These are phyloP conservation scores for Autographa pulchrina DNA, from an alignment of 2,888 invertebrate genomes.

Conservation along the genomic window DNA sequence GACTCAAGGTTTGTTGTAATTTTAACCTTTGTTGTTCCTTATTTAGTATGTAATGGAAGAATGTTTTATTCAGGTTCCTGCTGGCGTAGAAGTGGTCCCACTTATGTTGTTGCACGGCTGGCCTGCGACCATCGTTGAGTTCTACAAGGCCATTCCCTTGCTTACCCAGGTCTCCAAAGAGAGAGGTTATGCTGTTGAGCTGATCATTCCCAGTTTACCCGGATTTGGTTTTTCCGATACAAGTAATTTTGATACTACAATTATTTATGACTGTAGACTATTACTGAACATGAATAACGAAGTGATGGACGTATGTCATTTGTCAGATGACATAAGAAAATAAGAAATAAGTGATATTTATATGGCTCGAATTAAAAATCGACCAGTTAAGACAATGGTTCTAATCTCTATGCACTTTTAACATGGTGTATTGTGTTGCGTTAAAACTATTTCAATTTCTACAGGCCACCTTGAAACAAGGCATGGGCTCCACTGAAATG, in stretches of 20 bases:
- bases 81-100: conserved; percentile 29
- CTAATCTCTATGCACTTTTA: too few species aligned
- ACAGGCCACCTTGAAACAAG: conserved; percentile 38
- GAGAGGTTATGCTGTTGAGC: conserved; percentile 84
- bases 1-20: too few species aligned
- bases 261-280: too few species aligned
- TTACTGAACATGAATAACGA: too few species aligned
- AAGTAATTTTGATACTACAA: conserved; percentile 25
- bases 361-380: too few species aligned
- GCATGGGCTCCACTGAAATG: conserved; percentile 43
- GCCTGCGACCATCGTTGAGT: conserved; percentile 93
- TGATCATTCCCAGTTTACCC: conserved; percentile 61
- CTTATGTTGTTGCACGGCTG: conserved; percentile 93
- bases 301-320: too few species aligned
- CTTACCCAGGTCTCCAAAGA: conserved; percentile 82
- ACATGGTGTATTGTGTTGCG: too few species aligned
- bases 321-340: too few species aligned
- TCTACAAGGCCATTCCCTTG: conserved; percentile 90
- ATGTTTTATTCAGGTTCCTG: conserved; percentile 25
- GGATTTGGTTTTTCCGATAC: conserved; percentile 67
- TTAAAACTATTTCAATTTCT: background rate
- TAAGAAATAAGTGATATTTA: too few species aligned
- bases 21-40: too few species aligned
- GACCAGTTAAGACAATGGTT: too few species aligned
- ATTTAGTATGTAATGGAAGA: too few species aligned